Evolutionary conservation across 1,140 invertebrate genomes (phyloP).

Genomic region (Panagrolaimus sp.): DNA sequence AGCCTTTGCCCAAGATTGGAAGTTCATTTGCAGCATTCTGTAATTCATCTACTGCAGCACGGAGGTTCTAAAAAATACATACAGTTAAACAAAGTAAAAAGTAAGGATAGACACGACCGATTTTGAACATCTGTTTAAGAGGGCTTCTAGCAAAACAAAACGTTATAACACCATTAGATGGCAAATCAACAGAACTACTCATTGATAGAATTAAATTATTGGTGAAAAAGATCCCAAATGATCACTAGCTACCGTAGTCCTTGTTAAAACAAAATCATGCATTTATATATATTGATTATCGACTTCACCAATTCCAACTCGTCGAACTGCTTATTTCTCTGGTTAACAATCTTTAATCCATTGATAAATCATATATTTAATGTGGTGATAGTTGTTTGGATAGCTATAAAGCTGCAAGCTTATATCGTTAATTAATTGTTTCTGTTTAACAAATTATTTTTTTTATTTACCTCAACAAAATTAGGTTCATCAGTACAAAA

Average conservation of each 20-base stretch:
- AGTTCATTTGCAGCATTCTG: not conserved
- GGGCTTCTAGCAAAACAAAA: too few relatives aligned
- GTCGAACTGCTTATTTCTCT: not conserved
- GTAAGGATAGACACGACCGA: too few relatives aligned
- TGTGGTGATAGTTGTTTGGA: conserved; percentile 43
- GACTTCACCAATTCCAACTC: not conserved
- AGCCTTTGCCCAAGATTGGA: not conserved
- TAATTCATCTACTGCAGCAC: not conserved
- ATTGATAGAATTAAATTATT: too few relatives aligned
- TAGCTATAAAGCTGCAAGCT: conserved; percentile 27
- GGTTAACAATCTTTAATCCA: conserved; percentile 19
- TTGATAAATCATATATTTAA: conserved; percentile 29
- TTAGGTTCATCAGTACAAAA: not conserved
- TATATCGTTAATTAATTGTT: not conserved
- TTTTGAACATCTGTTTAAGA: too few relatives aligned
- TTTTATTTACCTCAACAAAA: not conserved
- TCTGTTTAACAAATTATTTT: too few relatives aligned
- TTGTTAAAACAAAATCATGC: too few relatives aligned
- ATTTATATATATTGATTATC: too few relatives aligned
- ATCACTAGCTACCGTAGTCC: too few relatives aligned
- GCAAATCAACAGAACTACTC: too few relatives aligned
- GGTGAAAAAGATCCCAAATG: too few relatives aligned
- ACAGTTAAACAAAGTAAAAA: too few relatives aligned
- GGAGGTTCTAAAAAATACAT: not conserved
- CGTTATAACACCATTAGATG: too few relatives aligned